A percentile compares a stretch with the other conserved stretches of the same genome.
Conservation (phyloP, 2,113 vertebrate genomes). For the Elachura formosa region DNA sequence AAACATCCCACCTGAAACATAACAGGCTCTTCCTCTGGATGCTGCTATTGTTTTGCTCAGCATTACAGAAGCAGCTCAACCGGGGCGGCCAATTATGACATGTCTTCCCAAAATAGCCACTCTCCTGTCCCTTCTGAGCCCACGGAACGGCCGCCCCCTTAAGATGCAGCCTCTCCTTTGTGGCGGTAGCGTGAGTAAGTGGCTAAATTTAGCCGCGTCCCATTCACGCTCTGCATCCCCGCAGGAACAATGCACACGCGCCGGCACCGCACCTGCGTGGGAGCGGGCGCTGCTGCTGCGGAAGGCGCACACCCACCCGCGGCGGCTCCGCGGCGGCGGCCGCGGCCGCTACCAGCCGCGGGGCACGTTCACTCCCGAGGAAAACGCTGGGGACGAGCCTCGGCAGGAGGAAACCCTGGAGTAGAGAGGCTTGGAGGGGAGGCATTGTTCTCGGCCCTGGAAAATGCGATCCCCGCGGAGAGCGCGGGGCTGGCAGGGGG, state of each 20-base stretch:
- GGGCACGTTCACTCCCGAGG: conserved; percentile 69
- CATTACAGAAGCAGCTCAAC: conserved; percentile 72
- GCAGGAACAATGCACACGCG: conserved; percentile 73
- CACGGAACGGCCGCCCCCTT: conserved; percentile 70
- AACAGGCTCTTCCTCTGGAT: conserved; percentile 78
- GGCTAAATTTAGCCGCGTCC: conserved; percentile 73
- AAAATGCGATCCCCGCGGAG: background rate
- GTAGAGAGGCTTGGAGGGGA: background rate
- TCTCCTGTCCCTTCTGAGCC: conserved; percentile 71
- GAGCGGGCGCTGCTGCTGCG: conserved; percentile 64
- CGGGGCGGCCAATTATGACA: conserved; percentile 73
- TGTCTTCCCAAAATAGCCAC: conserved; percentile 74
- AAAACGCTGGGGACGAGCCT: conserved; percentile 53
- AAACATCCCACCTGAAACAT: conserved; percentile 81
- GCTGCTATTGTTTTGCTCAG: conserved; percentile 75
- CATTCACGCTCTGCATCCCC: conserved; percentile 66
- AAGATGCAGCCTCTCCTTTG: conserved; percentile 75
- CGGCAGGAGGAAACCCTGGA: conserved; percentile 44
- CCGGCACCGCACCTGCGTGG: conserved; percentile 71
- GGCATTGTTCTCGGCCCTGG: conserved; percentile 42
- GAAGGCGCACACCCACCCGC: conserved; percentile 72
- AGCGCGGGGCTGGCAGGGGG: background rate
- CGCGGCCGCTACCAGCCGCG: conserved; percentile 65
- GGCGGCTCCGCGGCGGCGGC: conserved; percentile 73
- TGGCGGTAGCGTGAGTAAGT: conserved; percentile 64